Base-by-base conservation (phyloP, 2,888 invertebrate species). In the Eilema griseolum region DNA sequence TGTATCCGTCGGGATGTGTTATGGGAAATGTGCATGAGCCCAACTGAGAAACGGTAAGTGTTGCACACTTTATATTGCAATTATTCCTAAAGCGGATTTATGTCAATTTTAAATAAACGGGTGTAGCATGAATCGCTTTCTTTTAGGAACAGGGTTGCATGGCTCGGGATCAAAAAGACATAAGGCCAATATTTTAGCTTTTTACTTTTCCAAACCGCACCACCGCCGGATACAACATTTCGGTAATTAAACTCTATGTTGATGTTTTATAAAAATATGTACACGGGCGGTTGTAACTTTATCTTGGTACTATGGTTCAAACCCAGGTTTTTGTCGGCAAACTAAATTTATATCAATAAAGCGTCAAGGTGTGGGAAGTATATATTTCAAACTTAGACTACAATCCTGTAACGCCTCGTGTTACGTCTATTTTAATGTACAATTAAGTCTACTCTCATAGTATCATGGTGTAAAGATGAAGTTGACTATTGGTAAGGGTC, bases 1-100 rank as follows among this genome's bases (percentile, higher is more conserved):
- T 90, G 88, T 93, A 92, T 92, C 90, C 92, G 90, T 86, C 89
- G 89, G 92, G 88, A 86, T 92, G 94, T 95, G 93, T 92, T 90
- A 86, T 92, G 95, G 95, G 93, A 94, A 93, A 91, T 91, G 83
- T 86, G 94, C 93, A 93, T 94, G 94, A 81, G 83, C 83, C 83
- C 84, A 84, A 83, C 78, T 81, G 66, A 61, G 16, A 31, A 73
- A 82, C 83, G 93, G 92, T 92, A 91, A 93, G 92, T 93, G 84
- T 88, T 83, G 86, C 86, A 89, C 79, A 80, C 69, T 61, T 72
- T 62, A 71, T 69, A 68, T 85, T 86, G 73, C 52, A 20, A 52
- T n/a, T 20, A 52, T 16, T 78, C 84, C 75, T 78, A 76, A 83
- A 77, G 72, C 70, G 73, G 78, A 75, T 77, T 73, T 73, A 81